Evolutionary conservation across 2,113 vertebrate genomes (phyloP), one percentile per base, ranked within the genome.

Genomic region (Coregonus clupeaformis): DNA sequence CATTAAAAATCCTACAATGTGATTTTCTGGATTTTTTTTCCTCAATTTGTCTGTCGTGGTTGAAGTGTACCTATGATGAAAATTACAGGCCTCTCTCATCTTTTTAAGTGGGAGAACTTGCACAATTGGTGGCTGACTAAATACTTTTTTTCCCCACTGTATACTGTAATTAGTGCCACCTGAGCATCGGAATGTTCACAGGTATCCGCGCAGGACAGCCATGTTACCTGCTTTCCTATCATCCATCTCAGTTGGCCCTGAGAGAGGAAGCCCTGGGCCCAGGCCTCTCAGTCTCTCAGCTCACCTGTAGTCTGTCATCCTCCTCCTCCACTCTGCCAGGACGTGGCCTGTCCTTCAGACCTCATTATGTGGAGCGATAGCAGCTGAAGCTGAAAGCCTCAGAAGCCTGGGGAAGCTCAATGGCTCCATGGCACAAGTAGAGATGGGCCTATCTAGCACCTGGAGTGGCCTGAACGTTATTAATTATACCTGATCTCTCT

Each of bases 361-460:
- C 78, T 84, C 84, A 87, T 89, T 90, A 88, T 75, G 82, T 79
- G 75, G 78, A 84, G 85, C 76, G 80, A 78, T 73, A 82, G 81
- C 84, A 88, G 78, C 76, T 77, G 47, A 68, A 88, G 78, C 76
- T 77, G 47, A 68, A 47, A 75, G 78, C 68, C 66, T 82, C 69
- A 79, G 76, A 75, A 74, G 78, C 76, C 74, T 82, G 77, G 69
- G 82, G 79, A 86, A 75, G 47, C 47, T 70, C 69, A 5, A 13
- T 13, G 32, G 59, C 16, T 75, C 49, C 72, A 77, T 75, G 82
- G 77, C 75, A 86, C 84, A 84, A 82, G 77, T 81, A 63, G 68
- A 69, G 73, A 72, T 65, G 1, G 65, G 78, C 85, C 89, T 89
- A 89, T 87, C 86, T 86, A 76, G 84, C 82, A 84, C 85, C 83